Conservation (phyloP, 2,113 vertebrate species). For the Prolemur simus region DNA sequence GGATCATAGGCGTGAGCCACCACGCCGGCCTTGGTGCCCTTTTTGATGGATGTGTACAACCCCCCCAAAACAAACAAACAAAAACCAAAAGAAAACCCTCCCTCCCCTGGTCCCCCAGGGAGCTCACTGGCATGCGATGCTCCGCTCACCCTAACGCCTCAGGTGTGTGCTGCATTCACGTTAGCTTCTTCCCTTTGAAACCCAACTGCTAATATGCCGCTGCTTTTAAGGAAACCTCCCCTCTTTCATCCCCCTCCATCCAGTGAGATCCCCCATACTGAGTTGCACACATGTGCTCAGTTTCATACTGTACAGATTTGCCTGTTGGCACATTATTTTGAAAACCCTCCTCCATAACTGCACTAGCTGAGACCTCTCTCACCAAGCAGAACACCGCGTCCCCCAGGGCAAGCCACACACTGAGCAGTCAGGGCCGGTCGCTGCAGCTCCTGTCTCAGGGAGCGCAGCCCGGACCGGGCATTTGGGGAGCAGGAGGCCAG, state of each 20-base stretch:
- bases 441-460: background rate
- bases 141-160: background rate
- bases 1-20: too few relatives aligned
- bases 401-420: background rate
- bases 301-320: background rate
- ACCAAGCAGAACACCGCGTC: background rate
- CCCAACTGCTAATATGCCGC: background rate
- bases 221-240: background rate
- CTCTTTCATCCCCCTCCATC: background rate
- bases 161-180: background rate
- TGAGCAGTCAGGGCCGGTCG: fast-evolving
- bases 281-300: background rate
- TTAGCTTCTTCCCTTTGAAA: background rate
- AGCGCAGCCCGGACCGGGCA: background rate
- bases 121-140: background rate
- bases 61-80: background rate
- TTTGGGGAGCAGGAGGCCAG: background rate
- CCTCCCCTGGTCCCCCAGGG: too few relatives aligned
- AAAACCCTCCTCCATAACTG: background rate
- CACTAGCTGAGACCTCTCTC: background rate
- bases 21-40: too few relatives aligned
- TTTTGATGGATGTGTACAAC: background rate
- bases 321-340: background rate
- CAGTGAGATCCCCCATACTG: background rate
- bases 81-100: background rate